phyloP scores from a whole-genome alignment of 2,888 invertebrate species.

The Tanypteryx hageni region DNA sequence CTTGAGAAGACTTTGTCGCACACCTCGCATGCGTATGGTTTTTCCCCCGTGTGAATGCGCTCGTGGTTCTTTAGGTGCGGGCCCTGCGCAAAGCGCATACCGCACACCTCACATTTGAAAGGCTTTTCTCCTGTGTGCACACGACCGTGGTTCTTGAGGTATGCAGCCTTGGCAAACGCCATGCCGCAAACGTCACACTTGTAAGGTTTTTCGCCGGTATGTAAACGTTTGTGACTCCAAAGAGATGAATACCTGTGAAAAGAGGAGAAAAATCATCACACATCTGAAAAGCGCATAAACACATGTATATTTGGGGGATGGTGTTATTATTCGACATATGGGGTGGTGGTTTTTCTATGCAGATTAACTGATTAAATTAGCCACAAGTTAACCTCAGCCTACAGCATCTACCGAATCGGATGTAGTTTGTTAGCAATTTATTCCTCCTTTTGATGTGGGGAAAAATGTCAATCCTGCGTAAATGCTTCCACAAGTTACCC shows the following conservation, averaged over 20 bases:
- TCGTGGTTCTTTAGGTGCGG: conserved; percentile 93
- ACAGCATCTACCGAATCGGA: too few relatives aligned
- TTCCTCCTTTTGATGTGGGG: too few relatives aligned
- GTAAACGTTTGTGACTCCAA: conserved; percentile 93
- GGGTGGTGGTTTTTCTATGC: too few relatives aligned
- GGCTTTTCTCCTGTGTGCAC: conserved; percentile 85
- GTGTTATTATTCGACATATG: too few relatives aligned
- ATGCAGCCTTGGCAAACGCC: conserved; percentile 93
- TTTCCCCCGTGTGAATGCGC: conserved; percentile 91
- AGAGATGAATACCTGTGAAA: conserved; percentile 91
- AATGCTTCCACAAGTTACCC: too few relatives aligned
- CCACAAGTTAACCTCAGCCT: too few relatives aligned
- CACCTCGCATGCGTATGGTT: conserved; percentile 92
- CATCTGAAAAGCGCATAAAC: too few relatives aligned
- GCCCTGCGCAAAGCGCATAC: conserved; percentile 93
- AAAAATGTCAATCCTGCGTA: too few relatives aligned
- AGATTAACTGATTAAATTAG: too few relatives aligned
- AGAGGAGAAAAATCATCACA: conserved; percentile 70
- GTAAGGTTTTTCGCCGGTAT: conserved; percentile 90
- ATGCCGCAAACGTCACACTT: conserved; percentile 92
- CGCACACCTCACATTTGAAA: conserved; percentile 88
- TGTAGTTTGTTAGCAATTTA: too few relatives aligned
- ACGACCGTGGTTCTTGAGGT: conserved; percentile 91
- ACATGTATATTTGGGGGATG: too few relatives aligned
- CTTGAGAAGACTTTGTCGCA: conserved; percentile 93